phyloP scores from a whole-genome alignment of 2,797 vertebrate genomes.

The Pseudotriccus pelzelni region DNA sequence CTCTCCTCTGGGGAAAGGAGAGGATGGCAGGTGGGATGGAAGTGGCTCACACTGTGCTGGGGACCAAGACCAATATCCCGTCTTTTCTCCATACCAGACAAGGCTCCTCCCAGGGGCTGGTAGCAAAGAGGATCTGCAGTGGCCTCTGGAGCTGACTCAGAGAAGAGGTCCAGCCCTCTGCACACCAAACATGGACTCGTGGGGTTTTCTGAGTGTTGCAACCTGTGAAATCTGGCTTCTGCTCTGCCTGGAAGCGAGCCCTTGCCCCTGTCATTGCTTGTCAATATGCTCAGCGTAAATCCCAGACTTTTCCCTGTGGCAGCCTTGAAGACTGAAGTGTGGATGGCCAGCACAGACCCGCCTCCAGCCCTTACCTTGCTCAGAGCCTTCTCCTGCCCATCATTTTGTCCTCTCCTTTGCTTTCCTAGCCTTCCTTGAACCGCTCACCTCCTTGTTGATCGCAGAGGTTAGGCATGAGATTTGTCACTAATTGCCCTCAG shows the following conservation, averaged over 20 bases:
- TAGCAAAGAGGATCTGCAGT: not conserved
- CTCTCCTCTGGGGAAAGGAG: not conserved
- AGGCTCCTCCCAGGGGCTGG: not conserved
- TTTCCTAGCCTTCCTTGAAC: not conserved
- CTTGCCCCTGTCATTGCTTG: not conserved
- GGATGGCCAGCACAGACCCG: fast-evolving
- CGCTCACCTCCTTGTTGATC: not conserved
- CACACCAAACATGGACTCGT: fast-evolving
- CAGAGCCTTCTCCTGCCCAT: not conserved
- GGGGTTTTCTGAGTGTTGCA: slow-evolving; percentile 48
- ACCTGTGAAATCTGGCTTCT: slow-evolving; percentile 25
- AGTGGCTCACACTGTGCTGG: fast-evolving
- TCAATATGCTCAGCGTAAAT: not conserved
- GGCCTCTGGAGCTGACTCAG: slow-evolving; percentile 24
- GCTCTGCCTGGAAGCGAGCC: slow-evolving; percentile 34
- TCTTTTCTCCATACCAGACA: not conserved
- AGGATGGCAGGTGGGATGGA: fast-evolving
- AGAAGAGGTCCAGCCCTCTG: not conserved
- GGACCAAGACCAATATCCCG: not conserved
- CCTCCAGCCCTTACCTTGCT: not conserved
- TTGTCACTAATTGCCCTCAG: fast-evolving
- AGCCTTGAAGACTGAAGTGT: not conserved
- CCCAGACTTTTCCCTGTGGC: not conserved
- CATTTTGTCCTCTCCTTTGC: not conserved
- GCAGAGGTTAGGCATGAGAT: not conserved